phyloP scores from a whole-genome alignment of 2,888 invertebrate species.

The Labia minor region DNA sequence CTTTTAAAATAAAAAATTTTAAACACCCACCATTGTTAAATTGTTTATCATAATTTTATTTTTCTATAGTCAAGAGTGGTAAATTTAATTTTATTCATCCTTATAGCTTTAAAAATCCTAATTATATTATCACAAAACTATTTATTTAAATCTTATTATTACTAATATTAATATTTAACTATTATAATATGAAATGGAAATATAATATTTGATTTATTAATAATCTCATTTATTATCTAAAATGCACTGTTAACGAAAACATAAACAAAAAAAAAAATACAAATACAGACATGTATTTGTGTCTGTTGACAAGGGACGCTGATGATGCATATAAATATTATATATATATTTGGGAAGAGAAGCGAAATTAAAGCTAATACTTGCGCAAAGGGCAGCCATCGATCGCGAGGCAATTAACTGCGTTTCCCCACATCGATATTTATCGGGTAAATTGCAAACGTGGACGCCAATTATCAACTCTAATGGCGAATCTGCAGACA shows the following conservation, averaged over 20 bases:
- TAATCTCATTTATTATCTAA: not conserved
- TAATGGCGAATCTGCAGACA: constrained; percentile 7
- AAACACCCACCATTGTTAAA: too few species aligned
- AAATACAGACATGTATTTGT: not conserved
- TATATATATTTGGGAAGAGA: not conserved
- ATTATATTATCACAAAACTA: too few species aligned
- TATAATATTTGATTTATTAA: too few species aligned
- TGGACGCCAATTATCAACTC: not conserved
- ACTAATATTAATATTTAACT: too few species aligned
- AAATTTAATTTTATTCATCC: too few species aligned
- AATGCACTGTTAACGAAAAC: not conserved
- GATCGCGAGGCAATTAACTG: constrained; percentile 1
- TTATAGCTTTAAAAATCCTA: too few species aligned
- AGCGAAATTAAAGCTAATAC: not conserved
- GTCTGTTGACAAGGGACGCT: constrained; percentile 5
- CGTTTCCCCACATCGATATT: not conserved
- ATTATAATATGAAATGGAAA: too few species aligned
- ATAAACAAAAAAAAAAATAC: not conserved
- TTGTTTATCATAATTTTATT: too few species aligned
- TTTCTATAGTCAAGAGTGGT: too few species aligned
- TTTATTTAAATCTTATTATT: too few species aligned
- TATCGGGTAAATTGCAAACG: constrained; percentile 7
- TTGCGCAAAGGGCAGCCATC: not conserved
- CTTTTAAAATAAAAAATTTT: too few species aligned
- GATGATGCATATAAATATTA: not conserved